A percentile compares a stretch with the other conserved stretches of the same genome.
phyloP scores from a whole-genome alignment of 2,113 vertebrate species.

The Pachyramphus minor region DNA sequence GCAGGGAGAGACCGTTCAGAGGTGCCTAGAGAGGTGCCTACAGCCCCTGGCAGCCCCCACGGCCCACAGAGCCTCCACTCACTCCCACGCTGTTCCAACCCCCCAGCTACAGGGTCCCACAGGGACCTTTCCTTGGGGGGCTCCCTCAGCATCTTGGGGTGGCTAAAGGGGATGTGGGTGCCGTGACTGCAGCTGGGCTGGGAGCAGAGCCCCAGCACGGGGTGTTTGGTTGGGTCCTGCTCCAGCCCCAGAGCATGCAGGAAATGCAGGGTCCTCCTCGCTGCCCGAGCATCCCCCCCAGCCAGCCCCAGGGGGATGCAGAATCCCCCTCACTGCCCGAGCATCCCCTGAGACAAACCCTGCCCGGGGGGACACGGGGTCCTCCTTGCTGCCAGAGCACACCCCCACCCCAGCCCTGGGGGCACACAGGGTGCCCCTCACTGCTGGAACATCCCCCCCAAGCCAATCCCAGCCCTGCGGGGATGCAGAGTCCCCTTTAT shows the following conservation, averaged over 20 bases:
- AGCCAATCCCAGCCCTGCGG: not conserved
- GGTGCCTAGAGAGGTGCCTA: not conserved
- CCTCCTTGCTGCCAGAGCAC: not conserved
- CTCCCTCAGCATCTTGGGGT: not conserved
- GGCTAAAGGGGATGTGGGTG: not conserved
- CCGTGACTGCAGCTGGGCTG: fast-evolving
- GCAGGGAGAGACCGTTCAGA: not conserved
- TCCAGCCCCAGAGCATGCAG: fast-evolving
- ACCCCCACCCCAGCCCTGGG: not conserved
- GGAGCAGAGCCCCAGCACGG: not conserved
- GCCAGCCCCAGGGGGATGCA: no score
- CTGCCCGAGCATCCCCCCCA: not conserved
- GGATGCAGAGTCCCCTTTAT: not conserved
- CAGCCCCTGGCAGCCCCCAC: fast-evolving
- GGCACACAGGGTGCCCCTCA: not conserved
- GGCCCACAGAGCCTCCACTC: not conserved
- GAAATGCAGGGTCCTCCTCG: not conserved
- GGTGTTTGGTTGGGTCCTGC: not conserved
- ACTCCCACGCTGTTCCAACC: fast-evolving
- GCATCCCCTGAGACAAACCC: not conserved
- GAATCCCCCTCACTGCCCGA: not conserved
- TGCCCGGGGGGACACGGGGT: not conserved
- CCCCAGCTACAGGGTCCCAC: fast-evolving
- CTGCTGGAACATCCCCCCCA: not conserved
- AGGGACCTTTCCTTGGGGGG: not conserved